phyloP scores from a whole-genome alignment of 1,140 invertebrate genomes.

The Eriocheir sinensis region DNA sequence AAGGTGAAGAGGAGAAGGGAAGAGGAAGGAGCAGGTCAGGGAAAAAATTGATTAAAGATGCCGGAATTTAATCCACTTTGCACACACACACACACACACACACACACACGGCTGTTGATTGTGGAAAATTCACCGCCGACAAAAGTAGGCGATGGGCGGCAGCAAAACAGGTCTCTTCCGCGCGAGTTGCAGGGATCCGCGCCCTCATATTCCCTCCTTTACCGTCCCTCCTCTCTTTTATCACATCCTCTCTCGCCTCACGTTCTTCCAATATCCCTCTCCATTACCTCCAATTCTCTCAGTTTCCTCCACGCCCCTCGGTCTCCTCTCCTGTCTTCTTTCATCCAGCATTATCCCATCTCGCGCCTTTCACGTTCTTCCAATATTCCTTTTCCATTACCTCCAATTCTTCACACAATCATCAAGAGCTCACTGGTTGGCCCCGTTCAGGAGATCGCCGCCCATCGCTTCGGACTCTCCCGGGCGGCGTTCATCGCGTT shows the following conservation, averaged over 20 bases:
- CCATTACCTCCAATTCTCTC: constrained; percentile 1
- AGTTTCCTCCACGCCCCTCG: constrained; percentile 7
- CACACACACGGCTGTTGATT: background rate
- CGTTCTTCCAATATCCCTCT: constrained; percentile 3
- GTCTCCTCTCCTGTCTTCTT: background rate
- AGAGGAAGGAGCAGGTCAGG: background rate
- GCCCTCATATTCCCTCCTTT: background rate
- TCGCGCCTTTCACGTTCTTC: constrained; percentile 35
- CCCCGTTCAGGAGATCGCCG: background rate
- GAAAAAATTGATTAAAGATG: constrained; percentile 25
- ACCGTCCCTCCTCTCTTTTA: constrained; percentile 5
- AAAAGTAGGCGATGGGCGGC: background rate
- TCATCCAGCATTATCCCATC: constrained; percentile 31
- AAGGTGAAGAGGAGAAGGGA: background rate
- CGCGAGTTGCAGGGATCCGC: background rate
- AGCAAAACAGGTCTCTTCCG: background rate
- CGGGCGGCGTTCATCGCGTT: background rate
- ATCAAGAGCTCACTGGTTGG: constrained; percentile 19
- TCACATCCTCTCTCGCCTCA: constrained; percentile 20
- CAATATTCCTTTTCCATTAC: constrained; percentile 41
- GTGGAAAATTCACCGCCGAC: background rate
- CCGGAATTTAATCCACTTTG: background rate
- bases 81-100: background rate
- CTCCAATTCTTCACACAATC: constrained; percentile 36
- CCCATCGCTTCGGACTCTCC: background rate